These are phyloP conservation scores for Catostomus latipinnis DNA, from an alignment of 2,797 vertebrate genomes.

Conservation along the genomic window DNA sequence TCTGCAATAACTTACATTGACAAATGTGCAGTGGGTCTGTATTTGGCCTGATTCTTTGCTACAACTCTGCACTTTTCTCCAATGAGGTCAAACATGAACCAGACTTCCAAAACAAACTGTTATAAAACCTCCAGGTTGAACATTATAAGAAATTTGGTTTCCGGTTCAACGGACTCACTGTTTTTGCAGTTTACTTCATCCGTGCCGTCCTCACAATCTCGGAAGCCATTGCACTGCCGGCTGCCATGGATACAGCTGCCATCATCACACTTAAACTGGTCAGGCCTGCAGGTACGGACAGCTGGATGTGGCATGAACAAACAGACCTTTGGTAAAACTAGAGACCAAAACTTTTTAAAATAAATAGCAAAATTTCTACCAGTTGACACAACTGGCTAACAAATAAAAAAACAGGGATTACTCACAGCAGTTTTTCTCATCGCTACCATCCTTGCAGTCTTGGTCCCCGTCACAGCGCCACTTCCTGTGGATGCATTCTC, in stretches of 20 bases:
- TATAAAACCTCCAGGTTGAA: background rate
- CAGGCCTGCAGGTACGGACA: constrained; percentile 86
- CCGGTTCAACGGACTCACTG: constrained; percentile 68
- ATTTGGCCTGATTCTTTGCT: background rate
- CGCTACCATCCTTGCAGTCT: constrained; percentile 95
- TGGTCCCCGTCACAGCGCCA: constrained; percentile 96
- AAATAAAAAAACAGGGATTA: constrained; percentile 48
- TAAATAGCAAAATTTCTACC: too few species aligned
- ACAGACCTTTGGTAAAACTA: constrained; percentile 8
- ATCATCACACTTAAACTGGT: constrained; percentile 94
- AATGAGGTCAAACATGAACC: background rate
- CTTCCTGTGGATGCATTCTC: constrained; percentile 94
- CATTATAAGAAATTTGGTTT: background rate
- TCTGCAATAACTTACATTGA: too few species aligned
- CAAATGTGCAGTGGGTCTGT: background rate
- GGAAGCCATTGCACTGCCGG: constrained; percentile 89
- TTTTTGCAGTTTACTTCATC: constrained; percentile 92
- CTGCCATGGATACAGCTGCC: constrained; percentile 90
- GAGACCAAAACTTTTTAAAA: too few species aligned
- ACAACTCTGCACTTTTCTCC: background rate
- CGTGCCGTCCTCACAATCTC: constrained; percentile 91
- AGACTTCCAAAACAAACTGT: background rate
- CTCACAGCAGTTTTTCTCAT: constrained; percentile 96
- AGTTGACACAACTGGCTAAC: too few species aligned
- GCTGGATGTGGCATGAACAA: constrained; percentile 74